These are phyloP conservation scores for Bolborhynchus lineola DNA, from an alignment of 2,113 vertebrate species.

Conservation along the genomic window DNA sequence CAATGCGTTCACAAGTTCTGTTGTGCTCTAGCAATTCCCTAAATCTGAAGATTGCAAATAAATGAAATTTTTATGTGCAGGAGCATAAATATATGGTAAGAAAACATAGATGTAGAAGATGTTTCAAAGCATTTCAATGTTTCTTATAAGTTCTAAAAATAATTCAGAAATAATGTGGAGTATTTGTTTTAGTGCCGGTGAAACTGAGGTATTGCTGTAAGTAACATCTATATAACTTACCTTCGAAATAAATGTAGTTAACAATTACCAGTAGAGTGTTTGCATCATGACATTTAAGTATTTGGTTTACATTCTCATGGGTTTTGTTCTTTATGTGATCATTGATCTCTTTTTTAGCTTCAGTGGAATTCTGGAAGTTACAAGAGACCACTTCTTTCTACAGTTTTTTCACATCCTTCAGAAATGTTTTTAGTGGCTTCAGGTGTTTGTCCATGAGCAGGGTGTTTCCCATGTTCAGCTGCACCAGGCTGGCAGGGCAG, in stretches of 20 bases:
- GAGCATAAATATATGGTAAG: neutral
- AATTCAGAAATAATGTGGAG: neutral
- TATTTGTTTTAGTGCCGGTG: neutral
- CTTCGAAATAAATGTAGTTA: slow-evolving; percentile 85
- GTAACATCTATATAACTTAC: slow-evolving; percentile 45
- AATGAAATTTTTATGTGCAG: neutral
- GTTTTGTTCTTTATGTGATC: slow-evolving; percentile 75
- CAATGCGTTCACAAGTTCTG: neutral
- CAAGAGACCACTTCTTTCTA: slow-evolving; percentile 68
- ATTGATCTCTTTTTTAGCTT: slow-evolving; percentile 73
- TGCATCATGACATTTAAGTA: slow-evolving; percentile 69
- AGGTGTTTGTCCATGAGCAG: slow-evolving; percentile 73
- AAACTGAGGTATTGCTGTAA: neutral
- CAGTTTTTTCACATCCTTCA: slow-evolving; percentile 60
- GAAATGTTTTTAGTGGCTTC: slow-evolving; percentile 64
- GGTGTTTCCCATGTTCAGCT: slow-evolving; percentile 72
- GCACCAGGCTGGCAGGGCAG: slow-evolving; percentile 58
- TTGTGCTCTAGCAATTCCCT: neutral
- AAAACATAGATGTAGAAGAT: neutral
- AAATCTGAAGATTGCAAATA: neutral
- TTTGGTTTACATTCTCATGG: slow-evolving; percentile 63
- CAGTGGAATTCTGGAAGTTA: slow-evolving; percentile 71
- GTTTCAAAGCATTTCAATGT: neutral
- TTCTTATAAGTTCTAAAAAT: neutral
- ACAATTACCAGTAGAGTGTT: slow-evolving; percentile 75